Evolutionary conservation across 2,797 vertebrate genomes (phyloP).

Genomic region (Pelochelys cantorii): DNA sequence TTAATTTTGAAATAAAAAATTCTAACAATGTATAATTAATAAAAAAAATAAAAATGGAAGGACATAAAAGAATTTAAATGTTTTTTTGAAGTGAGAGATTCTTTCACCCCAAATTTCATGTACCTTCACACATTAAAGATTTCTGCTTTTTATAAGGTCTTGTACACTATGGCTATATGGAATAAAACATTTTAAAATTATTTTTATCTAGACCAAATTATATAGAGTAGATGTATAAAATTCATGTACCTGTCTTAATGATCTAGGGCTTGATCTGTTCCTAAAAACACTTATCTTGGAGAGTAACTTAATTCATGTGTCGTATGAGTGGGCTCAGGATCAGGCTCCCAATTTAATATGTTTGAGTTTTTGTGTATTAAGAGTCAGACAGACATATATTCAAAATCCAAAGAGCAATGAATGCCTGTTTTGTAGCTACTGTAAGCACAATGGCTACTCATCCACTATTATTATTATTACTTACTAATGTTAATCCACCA

Average conservation of each 20-base stretch:
- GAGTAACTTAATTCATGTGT: neutral
- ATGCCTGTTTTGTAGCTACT: conserved; percentile 25
- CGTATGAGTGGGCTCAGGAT: neutral
- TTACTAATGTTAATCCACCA: conserved; percentile 30
- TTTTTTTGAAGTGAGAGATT: neutral
- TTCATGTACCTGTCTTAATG: neutral
- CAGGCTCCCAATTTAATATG: neutral
- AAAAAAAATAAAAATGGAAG: neutral
- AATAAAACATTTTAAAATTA: neutral
- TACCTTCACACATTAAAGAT: neutral
- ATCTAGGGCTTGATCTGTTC: neutral
- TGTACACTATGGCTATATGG: neutral
- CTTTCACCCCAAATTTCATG: neutral
- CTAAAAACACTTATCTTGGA: neutral
- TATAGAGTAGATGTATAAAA: neutral
- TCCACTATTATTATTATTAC: neutral
- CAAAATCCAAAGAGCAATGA: neutral
- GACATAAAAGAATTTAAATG: neutral
- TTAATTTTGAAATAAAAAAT: neutral
- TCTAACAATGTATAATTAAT: neutral
- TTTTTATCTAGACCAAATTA: neutral
- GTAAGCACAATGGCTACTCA: conserved; percentile 10
- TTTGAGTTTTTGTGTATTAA: neutral
- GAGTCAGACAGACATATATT: neutral
- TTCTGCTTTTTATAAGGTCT: neutral